Evolutionary conservation across 1,140 invertebrate species (phyloP).

Genomic region (Glossosoma conforme): DNA sequence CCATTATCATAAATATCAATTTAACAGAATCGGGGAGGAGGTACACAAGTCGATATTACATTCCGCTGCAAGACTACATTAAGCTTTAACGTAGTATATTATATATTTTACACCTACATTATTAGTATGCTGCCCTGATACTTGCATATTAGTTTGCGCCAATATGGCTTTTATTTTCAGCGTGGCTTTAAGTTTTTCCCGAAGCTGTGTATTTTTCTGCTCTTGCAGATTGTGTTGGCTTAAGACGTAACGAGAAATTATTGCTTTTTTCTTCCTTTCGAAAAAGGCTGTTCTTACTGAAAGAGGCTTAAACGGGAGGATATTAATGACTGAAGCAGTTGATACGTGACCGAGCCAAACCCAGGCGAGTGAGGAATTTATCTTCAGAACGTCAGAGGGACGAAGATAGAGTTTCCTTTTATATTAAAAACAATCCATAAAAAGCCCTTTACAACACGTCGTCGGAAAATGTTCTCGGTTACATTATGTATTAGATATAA

Average conservation of each 20-base stretch:
- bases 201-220: neutral
- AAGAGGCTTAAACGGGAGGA: too few relatives aligned
- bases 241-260: conserved; percentile 21
- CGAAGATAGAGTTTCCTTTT: too few relatives aligned
- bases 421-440: too few relatives aligned
- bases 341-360: too few relatives aligned
- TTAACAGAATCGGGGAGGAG: conserved; percentile 20
- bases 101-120: conserved; percentile 6
- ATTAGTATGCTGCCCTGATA: conserved; percentile 15
- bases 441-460: too few relatives aligned
- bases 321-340: too few relatives aligned
- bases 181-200: conserved; percentile 7
- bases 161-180: conserved; percentile 27
- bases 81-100: conserved; percentile 3
- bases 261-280: too few relatives aligned
- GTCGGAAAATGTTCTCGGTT: too few relatives aligned
- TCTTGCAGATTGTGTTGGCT: conserved; percentile 9
- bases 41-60: conserved; percentile 27
- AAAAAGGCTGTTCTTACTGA: too few relatives aligned
- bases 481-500: too few relatives aligned
- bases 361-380: too few relatives aligned
- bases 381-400: too few relatives aligned
- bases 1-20: conserved; percentile 33
- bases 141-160: conserved; percentile 30
- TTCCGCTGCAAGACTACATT: conserved; percentile 29